These are phyloP conservation scores for Oryzias dopingdopingensis DNA, from an alignment of 2,797 vertebrate species.

Conservation along the genomic window DNA sequence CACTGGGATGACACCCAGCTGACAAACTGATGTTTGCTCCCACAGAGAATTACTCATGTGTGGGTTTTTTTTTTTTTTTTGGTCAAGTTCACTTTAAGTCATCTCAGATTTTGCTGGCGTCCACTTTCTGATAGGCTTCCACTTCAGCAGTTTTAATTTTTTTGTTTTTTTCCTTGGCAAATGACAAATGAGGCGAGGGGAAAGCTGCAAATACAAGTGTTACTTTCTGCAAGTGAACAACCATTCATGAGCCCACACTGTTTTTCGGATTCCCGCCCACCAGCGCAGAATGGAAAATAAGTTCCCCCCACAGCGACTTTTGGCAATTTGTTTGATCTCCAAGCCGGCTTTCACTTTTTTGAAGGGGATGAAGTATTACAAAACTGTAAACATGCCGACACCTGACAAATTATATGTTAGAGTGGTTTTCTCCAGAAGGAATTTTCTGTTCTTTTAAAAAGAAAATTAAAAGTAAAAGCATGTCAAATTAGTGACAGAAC, in stretches of 20 bases:
- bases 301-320: constrained; percentile 14
- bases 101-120: too few species aligned
- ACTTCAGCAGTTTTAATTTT: too few species aligned
- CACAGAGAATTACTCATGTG: neutral
- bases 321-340: constrained; percentile 19
- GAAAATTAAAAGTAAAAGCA: too few species aligned
- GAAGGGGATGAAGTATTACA: neutral
- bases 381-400: too few species aligned
- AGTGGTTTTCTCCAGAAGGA: too few species aligned
- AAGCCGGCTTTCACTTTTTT: constrained; percentile 24
- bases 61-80: too few species aligned
- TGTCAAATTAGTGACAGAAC: too few species aligned
- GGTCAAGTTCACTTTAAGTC: too few species aligned
- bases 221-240: constrained; percentile 23
- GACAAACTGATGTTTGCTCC: constrained; percentile 20
- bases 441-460: too few species aligned
- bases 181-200: neutral
- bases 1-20: constrained; percentile 27
- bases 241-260: constrained; percentile 34
- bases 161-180: constrained; percentile 3
- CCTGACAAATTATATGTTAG: too few species aligned
- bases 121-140: too few species aligned
- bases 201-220: constrained; percentile 10
- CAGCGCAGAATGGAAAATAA: constrained; percentile 28
- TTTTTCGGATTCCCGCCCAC: constrained; percentile 35